Evolutionary conservation across 2,888 invertebrate genomes (phyloP), one percentile per base, ranked within the genome.

Genomic region (Drosophila fulvimacula): DNA sequence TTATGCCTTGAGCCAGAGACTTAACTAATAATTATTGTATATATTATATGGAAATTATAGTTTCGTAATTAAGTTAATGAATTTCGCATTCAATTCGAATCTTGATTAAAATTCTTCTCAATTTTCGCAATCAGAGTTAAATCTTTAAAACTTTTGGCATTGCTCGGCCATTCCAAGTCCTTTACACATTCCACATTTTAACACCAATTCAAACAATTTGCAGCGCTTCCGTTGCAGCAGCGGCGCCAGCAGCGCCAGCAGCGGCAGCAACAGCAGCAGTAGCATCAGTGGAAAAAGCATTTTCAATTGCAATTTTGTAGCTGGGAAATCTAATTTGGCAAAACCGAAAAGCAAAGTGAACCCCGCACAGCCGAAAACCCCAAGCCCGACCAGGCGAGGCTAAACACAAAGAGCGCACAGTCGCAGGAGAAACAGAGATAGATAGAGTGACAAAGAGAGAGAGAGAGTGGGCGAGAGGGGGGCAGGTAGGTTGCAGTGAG

Each of bases 291-390:
- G 55, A 61, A 77, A 76, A 77, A 70, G 64, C 82, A 79, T 76
- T 80, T 76, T 73, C 62, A 76, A 81, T 82, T 81, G 82, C 80
- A 81, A 81, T 81, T 82, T 82, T 59, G 66, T 68, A 74, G 74
- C 64, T 73, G 66, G 81, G 81, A 81, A 81, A 81, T 81, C 77
- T 82, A 81, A 81, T 81, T 81, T 81, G 71, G 60, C 68, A 79
- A 62, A 66, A 75, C 59, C 46, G 46, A 65, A 81, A 74, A 58
- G 79, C 75, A 78, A 63, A 71, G 48, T 44, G 65, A 53, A 2
- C 53, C 68, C 15, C 65, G 15, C 52, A 46, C 36, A 30, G 17
- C 51, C 17, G 5, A 34, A 13, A 15, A 24, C 21, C 34, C 42
- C 44, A 48, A 55, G 30, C 73, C 38, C 42, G 53, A 38, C 53